Percentiles rank a stretch among this genome's conserved stretches.
Evolutionary conservation across 1,140 invertebrate genomes (phyloP).

Genomic region (Lordiphosa clarofinis): DNA sequence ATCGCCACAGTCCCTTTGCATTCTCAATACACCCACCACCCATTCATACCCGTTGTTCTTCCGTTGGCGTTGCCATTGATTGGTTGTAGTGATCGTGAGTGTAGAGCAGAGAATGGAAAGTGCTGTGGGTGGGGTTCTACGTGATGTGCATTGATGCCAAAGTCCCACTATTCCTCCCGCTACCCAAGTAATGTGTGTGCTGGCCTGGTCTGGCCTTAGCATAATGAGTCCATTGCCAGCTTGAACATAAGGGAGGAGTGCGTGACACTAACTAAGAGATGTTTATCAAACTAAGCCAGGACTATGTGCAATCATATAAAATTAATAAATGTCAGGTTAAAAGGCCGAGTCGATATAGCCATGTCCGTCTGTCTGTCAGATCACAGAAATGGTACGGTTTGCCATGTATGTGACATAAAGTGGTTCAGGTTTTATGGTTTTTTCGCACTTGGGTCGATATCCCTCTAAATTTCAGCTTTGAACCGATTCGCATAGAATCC

Average conservation of each 20-base stretch:
- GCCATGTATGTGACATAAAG: no score
- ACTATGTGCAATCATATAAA: no score
- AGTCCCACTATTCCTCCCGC: background rate
- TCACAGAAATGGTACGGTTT: no score
- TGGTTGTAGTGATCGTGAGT: slow-evolving; percentile 31
- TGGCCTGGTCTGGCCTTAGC: slow-evolving; percentile 22
- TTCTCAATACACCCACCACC: slow-evolving; percentile 3
- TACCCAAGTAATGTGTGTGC: slow-evolving; percentile 8
- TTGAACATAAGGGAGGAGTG: slow-evolving; percentile 20
- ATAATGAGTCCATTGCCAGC: slow-evolving; percentile 61
- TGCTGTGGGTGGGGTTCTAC: slow-evolving; percentile 21
- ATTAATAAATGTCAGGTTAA: no score
- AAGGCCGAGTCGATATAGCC: no score
- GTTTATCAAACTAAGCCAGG: no score
- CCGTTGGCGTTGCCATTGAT: slow-evolving; percentile 38
- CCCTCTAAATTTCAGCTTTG: no score
- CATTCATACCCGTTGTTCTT: slow-evolving; percentile 13
- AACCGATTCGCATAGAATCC: no score
- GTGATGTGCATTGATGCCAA: slow-evolving; percentile 61
- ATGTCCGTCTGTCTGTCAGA: no score
- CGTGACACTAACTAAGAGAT: background rate
- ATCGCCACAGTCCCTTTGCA: slow-evolving; percentile 12
- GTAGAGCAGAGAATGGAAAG: background rate
- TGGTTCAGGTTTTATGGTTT: no score
- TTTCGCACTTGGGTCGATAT: no score